Evolutionary conservation across 2,797 vertebrate species (phyloP).

Genomic region (Eulemur albifrons): DNA sequence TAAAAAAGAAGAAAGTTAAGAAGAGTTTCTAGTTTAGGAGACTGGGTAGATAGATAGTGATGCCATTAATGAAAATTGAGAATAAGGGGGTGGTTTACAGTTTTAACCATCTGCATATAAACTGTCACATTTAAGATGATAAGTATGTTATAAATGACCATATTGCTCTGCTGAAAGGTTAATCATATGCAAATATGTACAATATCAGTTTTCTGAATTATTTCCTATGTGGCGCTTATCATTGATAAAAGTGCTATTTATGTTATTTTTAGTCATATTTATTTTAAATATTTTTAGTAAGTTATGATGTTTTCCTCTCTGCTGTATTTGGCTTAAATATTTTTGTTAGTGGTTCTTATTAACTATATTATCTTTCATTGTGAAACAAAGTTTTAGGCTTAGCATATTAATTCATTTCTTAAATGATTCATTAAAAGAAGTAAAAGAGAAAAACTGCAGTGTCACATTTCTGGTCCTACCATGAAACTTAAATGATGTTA

Average conservation of each 20-base stretch:
- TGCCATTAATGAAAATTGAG: background rate
- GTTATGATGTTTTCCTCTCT: background rate
- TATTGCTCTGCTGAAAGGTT: background rate
- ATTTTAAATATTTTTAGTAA: conserved; percentile 21
- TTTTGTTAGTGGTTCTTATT: conserved; percentile 17
- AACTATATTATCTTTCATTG: background rate
- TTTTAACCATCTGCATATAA: background rate
- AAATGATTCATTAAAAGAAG: background rate
- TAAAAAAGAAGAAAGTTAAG: background rate
- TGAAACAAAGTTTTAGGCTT: background rate
- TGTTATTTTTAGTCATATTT: background rate
- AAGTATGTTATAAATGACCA: background rate
- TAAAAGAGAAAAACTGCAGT: background rate
- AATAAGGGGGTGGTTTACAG: background rate
- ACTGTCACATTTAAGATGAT: background rate
- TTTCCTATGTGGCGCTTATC: background rate
- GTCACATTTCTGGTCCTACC: background rate
- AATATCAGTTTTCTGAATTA: background rate
- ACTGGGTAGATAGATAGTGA: background rate
- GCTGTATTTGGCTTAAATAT: background rate
- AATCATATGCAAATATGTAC: background rate
- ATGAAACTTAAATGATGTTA: background rate
- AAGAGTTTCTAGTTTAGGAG: background rate
- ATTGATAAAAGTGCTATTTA: background rate
- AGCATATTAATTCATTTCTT: background rate